Conservation (phyloP, 2,113 vertebrate genomes). For the Origma solitaria region DNA sequence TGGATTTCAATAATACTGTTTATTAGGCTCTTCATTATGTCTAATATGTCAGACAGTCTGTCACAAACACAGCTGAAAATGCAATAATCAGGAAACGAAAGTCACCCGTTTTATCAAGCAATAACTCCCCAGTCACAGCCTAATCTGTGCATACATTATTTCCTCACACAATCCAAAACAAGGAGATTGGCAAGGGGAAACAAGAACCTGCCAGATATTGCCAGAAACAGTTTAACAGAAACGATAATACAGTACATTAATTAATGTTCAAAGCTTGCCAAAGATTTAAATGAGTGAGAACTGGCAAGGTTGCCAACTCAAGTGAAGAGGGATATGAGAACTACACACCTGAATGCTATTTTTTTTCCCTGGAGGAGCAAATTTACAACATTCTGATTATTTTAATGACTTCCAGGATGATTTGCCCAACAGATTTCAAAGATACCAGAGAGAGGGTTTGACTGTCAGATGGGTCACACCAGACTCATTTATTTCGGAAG, state of each 20-base stretch:
- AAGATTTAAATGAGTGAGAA: background rate
- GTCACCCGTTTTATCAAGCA: background rate
- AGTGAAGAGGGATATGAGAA: background rate
- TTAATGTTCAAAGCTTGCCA: background rate
- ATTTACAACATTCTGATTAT: background rate
- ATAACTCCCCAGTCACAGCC: background rate
- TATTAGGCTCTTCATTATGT: background rate
- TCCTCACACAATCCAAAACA: background rate
- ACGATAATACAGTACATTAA: background rate
- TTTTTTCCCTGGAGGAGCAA: background rate
- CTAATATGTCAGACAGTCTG: conserved; percentile 20
- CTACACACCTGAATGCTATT: background rate
- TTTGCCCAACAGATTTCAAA: background rate
- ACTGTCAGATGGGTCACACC: background rate
- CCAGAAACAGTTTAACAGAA: background rate
- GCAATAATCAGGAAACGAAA: background rate
- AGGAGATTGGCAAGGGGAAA: background rate
- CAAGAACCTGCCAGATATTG: background rate
- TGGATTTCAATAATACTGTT: background rate
- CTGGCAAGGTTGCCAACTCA: background rate
- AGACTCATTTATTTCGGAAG: background rate
- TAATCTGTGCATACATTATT: background rate
- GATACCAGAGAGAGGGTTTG: background rate
- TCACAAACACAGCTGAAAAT: background rate
- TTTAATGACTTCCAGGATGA: background rate